Conservation (phyloP, 2,797 vertebrate genomes). For the Nannoperca obscura region DNA sequence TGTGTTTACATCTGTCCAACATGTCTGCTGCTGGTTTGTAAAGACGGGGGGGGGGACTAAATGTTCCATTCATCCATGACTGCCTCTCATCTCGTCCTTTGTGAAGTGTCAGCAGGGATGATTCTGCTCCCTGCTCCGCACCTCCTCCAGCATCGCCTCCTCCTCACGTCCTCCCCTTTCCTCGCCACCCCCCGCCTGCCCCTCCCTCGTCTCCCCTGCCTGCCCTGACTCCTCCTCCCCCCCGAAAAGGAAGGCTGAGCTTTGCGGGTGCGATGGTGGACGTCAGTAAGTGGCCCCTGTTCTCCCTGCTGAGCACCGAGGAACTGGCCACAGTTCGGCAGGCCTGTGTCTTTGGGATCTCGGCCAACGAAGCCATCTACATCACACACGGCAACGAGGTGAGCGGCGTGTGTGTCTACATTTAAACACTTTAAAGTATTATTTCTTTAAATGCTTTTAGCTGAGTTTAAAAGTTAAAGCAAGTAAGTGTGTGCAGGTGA, state of each 20-base stretch:
- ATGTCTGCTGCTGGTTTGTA: rapidly evolving
- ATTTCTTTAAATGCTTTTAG: not conserved
- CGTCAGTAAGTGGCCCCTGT: conserved; percentile 95
- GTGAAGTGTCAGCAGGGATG: conserved; percentile 61
- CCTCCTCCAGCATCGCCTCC: conserved; percentile 40
- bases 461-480: no score
- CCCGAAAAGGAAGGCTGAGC: conserved; percentile 14
- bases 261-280: conserved; percentile 88
- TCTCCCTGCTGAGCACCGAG: conserved; percentile 90
- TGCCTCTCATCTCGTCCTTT: not conserved
- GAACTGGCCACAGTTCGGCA: conserved; percentile 89
- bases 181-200: conserved; percentile 10
- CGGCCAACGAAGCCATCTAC: conserved; percentile 93
- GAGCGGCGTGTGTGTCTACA: conserved; percentile 44
- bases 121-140: conserved; percentile 48
- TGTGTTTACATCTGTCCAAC: not conserved
- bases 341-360: conserved; percentile 93
- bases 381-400: conserved; percentile 93
- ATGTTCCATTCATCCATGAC: not conserved
- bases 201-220: conserved; percentile 32
- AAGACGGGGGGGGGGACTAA: no score
- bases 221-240: conserved; percentile 36
- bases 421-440: not conserved
- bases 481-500: no score
- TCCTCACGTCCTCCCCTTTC: conserved; percentile 22